phyloP scores from a whole-genome alignment of 2,888 invertebrate species.

The Clitarchus hookeri region DNA sequence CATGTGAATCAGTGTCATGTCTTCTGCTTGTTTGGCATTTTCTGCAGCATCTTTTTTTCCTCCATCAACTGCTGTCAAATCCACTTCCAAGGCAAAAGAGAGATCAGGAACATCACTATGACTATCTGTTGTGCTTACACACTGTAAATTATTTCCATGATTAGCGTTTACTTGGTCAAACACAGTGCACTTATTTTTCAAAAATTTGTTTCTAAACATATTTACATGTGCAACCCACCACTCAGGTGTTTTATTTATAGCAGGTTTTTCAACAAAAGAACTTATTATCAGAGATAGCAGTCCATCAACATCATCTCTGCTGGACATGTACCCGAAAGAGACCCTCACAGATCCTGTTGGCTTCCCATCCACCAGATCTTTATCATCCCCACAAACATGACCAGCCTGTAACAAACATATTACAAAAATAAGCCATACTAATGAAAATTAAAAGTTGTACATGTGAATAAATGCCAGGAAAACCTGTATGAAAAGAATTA shows the following conservation, averaged over 20 bases:
- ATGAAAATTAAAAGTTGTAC: too few relatives aligned
- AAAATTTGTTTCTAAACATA: slow-evolving; percentile 32
- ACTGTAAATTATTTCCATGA: slow-evolving; percentile 10
- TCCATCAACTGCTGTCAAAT: background rate
- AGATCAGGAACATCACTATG: background rate
- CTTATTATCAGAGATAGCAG: slow-evolving; percentile 74
- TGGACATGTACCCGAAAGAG: slow-evolving; percentile 92
- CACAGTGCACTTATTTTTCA: slow-evolving; percentile 25
- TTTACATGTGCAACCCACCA: slow-evolving; percentile 46
- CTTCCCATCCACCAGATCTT: slow-evolving; percentile 79
- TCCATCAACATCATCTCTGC: slow-evolving; percentile 69
- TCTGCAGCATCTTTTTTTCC: slow-evolving; percentile 44
- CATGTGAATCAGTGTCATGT: slow-evolving; percentile 55
- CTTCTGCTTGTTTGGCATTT: slow-evolving; percentile 44
- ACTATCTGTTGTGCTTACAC: background rate
- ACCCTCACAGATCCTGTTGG: slow-evolving; percentile 92
- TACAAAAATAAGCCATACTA: slow-evolving; percentile 2
- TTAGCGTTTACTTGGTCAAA: background rate
- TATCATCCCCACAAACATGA: slow-evolving; percentile 88
- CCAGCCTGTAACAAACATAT: slow-evolving; percentile 63
- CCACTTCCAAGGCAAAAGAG: background rate
- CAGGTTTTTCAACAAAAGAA: slow-evolving; percentile 69
- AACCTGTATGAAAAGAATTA: too few relatives aligned
- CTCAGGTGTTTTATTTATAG: slow-evolving; percentile 51
- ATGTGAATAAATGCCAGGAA: too few relatives aligned